These are phyloP conservation scores for Alectoris magna DNA, from an alignment of 2,797 vertebrate species.

Conservation along the genomic window DNA sequence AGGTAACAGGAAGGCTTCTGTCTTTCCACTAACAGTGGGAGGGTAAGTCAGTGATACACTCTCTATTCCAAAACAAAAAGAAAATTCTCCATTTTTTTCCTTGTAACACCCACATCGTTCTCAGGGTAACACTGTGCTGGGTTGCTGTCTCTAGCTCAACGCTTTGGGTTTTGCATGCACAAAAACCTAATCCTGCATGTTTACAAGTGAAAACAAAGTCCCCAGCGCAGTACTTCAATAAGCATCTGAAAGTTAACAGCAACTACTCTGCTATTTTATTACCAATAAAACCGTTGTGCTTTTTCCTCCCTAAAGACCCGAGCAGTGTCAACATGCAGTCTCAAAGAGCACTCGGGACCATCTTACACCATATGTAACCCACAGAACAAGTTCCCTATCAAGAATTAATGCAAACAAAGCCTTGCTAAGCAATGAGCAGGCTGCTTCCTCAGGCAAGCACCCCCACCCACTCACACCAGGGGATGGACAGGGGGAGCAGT, in stretches of 20 bases:
- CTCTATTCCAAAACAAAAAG: not conserved
- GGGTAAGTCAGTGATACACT: not conserved
- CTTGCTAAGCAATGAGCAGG: not conserved
- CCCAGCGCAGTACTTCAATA: not conserved
- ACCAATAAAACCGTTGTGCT: not conserved
- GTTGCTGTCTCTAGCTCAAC: not conserved
- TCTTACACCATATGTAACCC: accelerated
- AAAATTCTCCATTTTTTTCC: not conserved
- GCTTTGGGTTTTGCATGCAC: not conserved
- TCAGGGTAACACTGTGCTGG: not conserved
- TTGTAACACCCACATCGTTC: not conserved
- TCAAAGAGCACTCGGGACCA: not conserved
- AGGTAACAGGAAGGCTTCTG: not conserved
- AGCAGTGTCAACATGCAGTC: not conserved
- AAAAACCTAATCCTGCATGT: not conserved
- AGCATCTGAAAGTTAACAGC: not conserved
- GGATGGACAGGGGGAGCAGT: not conserved
- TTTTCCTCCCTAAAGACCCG: not conserved
- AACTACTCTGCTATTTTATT: not conserved
- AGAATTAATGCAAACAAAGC: not conserved
- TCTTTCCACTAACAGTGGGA: not conserved
- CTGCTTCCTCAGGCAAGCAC: not conserved
- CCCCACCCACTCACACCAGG: not conserved
- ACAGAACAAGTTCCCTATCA: not conserved
- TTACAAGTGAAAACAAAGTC: not conserved